Base-by-base conservation (phyloP, 2,797 vertebrate species). In the Hirundo rustica region DNA sequence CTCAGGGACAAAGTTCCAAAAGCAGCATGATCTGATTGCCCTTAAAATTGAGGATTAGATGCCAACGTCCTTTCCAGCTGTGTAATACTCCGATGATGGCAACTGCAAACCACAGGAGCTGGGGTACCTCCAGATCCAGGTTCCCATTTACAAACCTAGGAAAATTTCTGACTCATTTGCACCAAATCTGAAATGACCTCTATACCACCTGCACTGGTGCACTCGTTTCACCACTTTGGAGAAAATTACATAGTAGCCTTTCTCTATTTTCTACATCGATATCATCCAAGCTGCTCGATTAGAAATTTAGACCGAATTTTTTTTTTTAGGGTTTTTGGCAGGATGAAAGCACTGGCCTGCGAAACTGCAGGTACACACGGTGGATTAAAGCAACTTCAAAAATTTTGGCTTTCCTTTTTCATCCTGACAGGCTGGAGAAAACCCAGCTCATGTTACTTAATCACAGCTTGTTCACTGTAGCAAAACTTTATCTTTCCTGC, bases 401-500 rank as follows among this genome's bases (percentile, higher is more conserved):
- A 86, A 71, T 64, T 7, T 18, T 84, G 48, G 11, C 82, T 86
- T 93, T 84, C 45, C 26, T 86, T 75, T 92, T 60, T 50, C 60
- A 29, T 81, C 23, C 1, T 73, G 74, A 67, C 91, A 61, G 55
- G 27, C 11, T 86, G 71, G 73, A 90, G 32, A 84, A 45, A 70
- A 40, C 7, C 0, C 86, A 90, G 74, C 48, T 84, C 34, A 3
- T 62, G 47, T 67, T 64, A 21, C 54, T 79, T 51, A 73, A 81
- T 94, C 82, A 73, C 73, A 84, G 66, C 87, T 95, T 26, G 13
- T 54, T 92, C 36, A 20, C 1, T 0, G 65, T 5, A 84, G 79
- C 50, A 83, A 84, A 91, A 75, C 70, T 68, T 91, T 67, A 88
- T 94, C 93, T 93, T 79, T 83, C 36, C 72, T 66, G 53, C 70